Evolutionary conservation across 2,888 invertebrate species (phyloP).

Genomic region (Hypercompe scribonia): DNA sequence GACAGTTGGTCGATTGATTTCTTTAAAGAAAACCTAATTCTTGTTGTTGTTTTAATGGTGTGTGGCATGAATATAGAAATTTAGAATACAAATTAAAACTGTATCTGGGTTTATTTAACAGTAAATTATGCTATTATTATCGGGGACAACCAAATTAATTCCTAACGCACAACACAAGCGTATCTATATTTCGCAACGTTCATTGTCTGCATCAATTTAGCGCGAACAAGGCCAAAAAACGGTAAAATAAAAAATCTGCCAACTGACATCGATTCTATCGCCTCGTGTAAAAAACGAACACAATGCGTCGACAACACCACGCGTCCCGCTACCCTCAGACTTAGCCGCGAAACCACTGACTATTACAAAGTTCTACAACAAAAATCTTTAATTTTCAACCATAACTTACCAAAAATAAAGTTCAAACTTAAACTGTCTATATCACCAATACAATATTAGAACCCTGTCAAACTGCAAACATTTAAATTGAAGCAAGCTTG

Average conservation of each 20-base stretch:
- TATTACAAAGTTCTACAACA: constrained; percentile 60
- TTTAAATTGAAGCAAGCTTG: constrained; percentile 75
- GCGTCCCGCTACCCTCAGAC: constrained; percentile 83
- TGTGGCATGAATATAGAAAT: not conserved
- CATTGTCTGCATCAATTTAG: constrained; percentile 49
- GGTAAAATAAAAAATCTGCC: constrained; percentile 86
- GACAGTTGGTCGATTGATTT: not conserved
- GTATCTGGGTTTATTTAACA: not conserved
- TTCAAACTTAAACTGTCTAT: constrained; percentile 27
- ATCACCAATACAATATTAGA: constrained; percentile 44
- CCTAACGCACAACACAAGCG: constrained; percentile 31
- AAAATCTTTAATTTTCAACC: constrained; percentile 45
- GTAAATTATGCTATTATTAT: not conserved
- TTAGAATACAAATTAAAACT: not conserved
- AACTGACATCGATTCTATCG: constrained; percentile 86
- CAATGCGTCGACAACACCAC: constrained; percentile 77
- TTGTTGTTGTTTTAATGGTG: not conserved
- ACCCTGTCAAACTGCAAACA: constrained; percentile 63
- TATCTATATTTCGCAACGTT: constrained; percentile 33
- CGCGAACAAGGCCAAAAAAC: constrained; percentile 83
- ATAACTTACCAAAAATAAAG: constrained; percentile 32
- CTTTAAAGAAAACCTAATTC: not conserved
- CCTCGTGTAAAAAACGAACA: constrained; percentile 78
- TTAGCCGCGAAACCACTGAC: constrained; percentile 49
- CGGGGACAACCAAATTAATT: constrained; percentile 36